Base-by-base conservation (phyloP, 92 coral and sea anemone genomes). In the Desmophyllum pertusum region DNA sequence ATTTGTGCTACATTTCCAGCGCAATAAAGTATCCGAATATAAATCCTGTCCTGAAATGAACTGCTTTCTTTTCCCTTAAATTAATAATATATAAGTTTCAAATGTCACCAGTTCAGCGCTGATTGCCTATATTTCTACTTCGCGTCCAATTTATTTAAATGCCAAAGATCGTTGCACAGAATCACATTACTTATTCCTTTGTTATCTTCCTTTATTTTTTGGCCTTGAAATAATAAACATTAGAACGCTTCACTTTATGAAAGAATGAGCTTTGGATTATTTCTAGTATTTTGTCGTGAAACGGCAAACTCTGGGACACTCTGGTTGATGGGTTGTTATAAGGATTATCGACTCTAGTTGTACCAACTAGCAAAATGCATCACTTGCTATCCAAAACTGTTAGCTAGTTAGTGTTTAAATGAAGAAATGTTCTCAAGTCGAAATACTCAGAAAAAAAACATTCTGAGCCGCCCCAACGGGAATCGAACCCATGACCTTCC, bases 51-150 rank as follows among this genome's bases (percentile, higher is more conserved):
- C 55, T 30, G 23, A 75, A 75, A 75, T 33, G 42, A 31, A 75
- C 79, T 50, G 40, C 57, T 51, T 27, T 74, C 10, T 50, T 75
- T 33, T 31, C 31, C 78, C n/a, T 75, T 50, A 75, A 75, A 50
- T 38, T 45, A 43, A 35, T 75, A 50, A 51, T 2, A 21, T 55
- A 55, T 27, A 25, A 14, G 65, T 25, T 59, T 59, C 35, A 27
- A 59, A 1, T 27, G 65, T 59, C 63, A 51, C 10, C 43, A 13
- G 19, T 29, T 27, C 42, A 50, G 55, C 29, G 21, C 18, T 33
- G 65, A 75, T 52, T 72, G n/a, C n/a, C n/a, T n/a, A n/a, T n/a
- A n/a, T n/a, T n/a, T n/a, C n/a, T n/a, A n/a, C n/a, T n/a, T n/a
- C n/a, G n/a, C n/a, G n/a, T n/a, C n/a, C n/a, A n/a, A n/a, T n/a